These are phyloP conservation scores for Arrhopalites spinosus DNA, from an alignment of 2,888 invertebrate genomes.

Conservation along the genomic window DNA sequence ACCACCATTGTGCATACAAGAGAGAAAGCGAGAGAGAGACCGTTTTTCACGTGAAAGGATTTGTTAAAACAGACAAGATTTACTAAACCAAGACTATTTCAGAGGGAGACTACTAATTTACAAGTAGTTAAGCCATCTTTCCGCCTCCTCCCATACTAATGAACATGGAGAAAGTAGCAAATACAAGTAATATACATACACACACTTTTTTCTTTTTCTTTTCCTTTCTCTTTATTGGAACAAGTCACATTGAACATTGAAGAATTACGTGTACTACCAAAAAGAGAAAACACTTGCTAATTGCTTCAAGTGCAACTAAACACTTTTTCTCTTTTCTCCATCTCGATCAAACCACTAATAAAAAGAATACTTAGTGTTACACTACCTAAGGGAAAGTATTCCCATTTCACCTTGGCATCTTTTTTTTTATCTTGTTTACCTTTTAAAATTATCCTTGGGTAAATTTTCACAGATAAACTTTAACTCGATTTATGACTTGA, in stretches of 20 bases:
- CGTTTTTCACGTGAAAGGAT: not conserved
- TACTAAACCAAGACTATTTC: not conserved
- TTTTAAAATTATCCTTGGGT: no score
- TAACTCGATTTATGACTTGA: no score
- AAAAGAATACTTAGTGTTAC: no score
- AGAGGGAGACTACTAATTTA: not conserved
- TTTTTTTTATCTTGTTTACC: no score
- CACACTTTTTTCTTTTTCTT: no score
- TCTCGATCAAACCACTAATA: not conserved
- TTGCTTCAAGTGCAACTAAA: not conserved
- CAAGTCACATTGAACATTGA: not conserved
- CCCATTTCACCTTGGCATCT: no score
- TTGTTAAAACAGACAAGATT: not conserved
- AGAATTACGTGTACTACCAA: not conserved
- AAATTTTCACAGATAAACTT: no score
- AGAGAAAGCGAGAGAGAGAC: not conserved
- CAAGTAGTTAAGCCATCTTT: not conserved
- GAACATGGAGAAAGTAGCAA: not conserved
- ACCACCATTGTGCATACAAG: not conserved
- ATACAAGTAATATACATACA: no score
- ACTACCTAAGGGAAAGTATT: no score
- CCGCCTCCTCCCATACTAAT: not conserved
- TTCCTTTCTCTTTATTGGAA: no score
- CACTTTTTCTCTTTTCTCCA: not conserved
- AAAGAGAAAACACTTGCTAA: not conserved